Base-by-base conservation (phyloP, 2,888 invertebrate genomes). In the Mesorhabditis sp. region DNA sequence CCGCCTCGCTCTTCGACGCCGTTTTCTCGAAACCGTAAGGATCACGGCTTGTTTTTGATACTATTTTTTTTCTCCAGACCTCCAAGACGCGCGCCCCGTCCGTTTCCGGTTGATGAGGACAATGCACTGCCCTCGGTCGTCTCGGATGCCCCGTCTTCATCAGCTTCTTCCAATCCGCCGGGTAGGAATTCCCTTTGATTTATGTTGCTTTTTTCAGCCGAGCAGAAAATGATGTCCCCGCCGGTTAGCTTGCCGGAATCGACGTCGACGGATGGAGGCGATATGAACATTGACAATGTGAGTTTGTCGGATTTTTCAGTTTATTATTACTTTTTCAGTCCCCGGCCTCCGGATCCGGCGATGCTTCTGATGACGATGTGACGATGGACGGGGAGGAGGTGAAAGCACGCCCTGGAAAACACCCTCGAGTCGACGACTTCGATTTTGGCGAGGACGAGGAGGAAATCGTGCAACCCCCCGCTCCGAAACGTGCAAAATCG, bases 11-110 rank as follows among this genome's bases (percentile, higher is more conserved):
- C 6, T 71, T 70, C 10, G 73, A 78, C 65, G 72, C 73, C 28
- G 76, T 76, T 4, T 79, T 79, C 64, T 78, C 78, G 3, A 78
- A 76, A 67, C 77, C 80, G 80, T 80, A 70, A 70, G 78, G 28
- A 28, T 28, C 28, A 28, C 28, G 28, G 28, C 28, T 28, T 28
- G 28, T 28, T 28, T 28, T 28, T 28, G 28, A 28, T 28, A 28
- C 28, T 1, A 28, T 28, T 28, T 28, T 28, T 28, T 1, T 28
- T 28, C 28, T 28, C 28, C 28, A 28, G 28, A 43, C 10, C 58
- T 58, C 15, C 67, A 58, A 67, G 28, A 64, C 4, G 68, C 64
- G 43, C 45, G 65, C 5, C 45, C 68, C 13, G 66, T 45, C 42
- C 66, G 63, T 28, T 28, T 64, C 63, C 66, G 15, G 43, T 66